Base-by-base conservation (phyloP, 2,113 vertebrate genomes). In the Anoplopoma fimbria region DNA sequence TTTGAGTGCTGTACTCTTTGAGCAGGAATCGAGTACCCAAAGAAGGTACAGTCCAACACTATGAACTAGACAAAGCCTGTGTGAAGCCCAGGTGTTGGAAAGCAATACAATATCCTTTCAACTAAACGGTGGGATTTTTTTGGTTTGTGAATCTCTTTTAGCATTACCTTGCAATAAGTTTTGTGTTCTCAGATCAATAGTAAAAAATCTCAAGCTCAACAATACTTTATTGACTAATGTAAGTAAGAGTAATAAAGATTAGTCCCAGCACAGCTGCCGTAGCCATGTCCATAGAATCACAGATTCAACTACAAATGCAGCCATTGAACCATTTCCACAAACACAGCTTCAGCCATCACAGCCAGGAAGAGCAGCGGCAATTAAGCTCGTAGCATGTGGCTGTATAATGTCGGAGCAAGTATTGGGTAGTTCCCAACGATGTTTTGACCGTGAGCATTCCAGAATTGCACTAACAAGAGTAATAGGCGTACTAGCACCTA, bases 1-100 rank as follows among this genome's bases (percentile, higher is more conserved):
- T 65, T 68, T 77, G 14, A 75, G 27, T 25, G 34, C 12, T 36
- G 21, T 34, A 19, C n/a, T 79, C 29, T 78, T 78, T 74, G 25
- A 75, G 31, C 14, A 23, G 8, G 17, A 73, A 15, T 21, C 19
- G 57, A 81, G 23, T 4, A 23, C 19, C 58, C 19, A 36, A 75
- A 13, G 23, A 67, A 29, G 6, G 27, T 17, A 61, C 33, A 76
- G 67, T 27, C 34, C 19, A 47, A 65, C 34, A 31, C n/a, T 10
- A 69, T 19, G 1, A 61, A 36, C 58, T 5, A 3, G 38, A 36
- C 15, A 55, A 51, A 53, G 29, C 33, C 61, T 57, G 29, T 17
- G 38, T 53, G 42, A 85, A 62, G 21, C 12, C 23, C 45, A 63
- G 25, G 27, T 77, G n/a, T 15, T 45, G 33, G 55, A 60, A 33